Evolutionary conservation across 2,113 vertebrate genomes (phyloP), one percentile per base, ranked within the genome.

Genomic region (Serinus canaria): DNA sequence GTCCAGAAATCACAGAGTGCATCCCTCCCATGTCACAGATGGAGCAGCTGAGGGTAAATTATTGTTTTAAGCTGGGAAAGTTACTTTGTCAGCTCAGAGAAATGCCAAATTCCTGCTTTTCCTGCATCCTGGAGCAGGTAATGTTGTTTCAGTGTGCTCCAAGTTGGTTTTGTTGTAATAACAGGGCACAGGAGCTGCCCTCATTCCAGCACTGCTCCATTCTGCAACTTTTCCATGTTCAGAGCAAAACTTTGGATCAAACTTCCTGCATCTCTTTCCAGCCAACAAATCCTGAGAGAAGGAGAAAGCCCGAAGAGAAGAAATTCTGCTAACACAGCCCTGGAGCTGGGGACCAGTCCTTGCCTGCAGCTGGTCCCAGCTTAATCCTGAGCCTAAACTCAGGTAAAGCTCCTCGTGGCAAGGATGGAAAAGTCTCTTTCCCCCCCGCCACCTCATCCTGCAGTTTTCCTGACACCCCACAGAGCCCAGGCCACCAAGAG

Each of bases 171-270:
- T 27, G 56, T 2, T 37, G 37, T 9, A 28, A 31, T 6, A 20
- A 4, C 41, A 9, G 69, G 43, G 66, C 43, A 1, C 17, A 28
- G 62, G 19, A 64, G 53, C 74, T 58, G 41, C 83, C 53, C 83
- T 35, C 1, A 6, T 9, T 2, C 68, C 78, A 4, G 0, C 6
- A 5, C 74, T 19, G 49, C 75, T 13, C 39, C 21, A 1, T 35
- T 7, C 35, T n/a, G 13, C 55, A 15, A 15, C 37, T 89, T 83
- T 39, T 50, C 92, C 63, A 1, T 5, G 46, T 28, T 53, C 82
- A 4, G 50, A 58, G 64, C 64, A 63, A 14, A 86, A 62, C 67
- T 69, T 39, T 1, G 0, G 62, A 15, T 46, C 92, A 66, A 62
- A 33, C 53, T 93, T 83, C 17, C 79, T 64, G 0, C 4, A 0